A percentile compares a stretch with the other conserved stretches of the same genome.
Evolutionary conservation across 2,113 vertebrate species (phyloP).

Genomic region (Rhinolophus sinicus): DNA sequence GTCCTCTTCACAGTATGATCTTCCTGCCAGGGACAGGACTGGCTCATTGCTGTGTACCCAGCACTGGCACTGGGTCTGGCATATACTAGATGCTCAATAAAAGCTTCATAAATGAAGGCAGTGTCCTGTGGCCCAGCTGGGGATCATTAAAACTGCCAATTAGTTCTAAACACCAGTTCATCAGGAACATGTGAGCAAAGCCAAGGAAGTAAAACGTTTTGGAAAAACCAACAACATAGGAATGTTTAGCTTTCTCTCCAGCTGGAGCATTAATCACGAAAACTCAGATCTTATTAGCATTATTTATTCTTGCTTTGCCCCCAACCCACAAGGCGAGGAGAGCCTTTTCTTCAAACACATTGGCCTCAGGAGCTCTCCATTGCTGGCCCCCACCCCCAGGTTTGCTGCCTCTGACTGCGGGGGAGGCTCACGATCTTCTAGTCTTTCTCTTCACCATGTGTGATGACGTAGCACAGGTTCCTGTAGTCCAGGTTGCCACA

Average conservation of each 20-base stretch:
- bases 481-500: conserved; percentile 94
- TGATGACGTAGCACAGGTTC: conserved; percentile 94
- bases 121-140: conserved; percentile 80
- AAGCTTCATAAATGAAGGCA: conserved; percentile 18
- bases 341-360: fast-evolving
- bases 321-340: background rate
- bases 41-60: background rate
- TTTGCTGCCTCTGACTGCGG: background rate
- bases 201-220: conserved; percentile 65
- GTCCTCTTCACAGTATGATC: background rate
- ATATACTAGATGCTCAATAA: conserved; percentile 60
- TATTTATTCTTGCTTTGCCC: conserved; percentile 81
- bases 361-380: background rate
- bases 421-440: conserved; percentile 55
- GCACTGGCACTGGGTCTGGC: conserved; percentile 1
- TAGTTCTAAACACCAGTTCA: conserved; percentile 81
- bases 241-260: conserved; percentile 75
- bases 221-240: conserved; percentile 72
- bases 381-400: fast-evolving
- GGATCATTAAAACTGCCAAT: conserved; percentile 82
- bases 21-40: background rate
- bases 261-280: conserved; percentile 64
- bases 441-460: conserved; percentile 94
- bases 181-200: conserved; percentile 82
- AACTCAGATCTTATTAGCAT: conserved; percentile 72